phyloP scores from a whole-genome alignment of 2,113 vertebrate genomes.

The Pygathrix nemaeus region DNA sequence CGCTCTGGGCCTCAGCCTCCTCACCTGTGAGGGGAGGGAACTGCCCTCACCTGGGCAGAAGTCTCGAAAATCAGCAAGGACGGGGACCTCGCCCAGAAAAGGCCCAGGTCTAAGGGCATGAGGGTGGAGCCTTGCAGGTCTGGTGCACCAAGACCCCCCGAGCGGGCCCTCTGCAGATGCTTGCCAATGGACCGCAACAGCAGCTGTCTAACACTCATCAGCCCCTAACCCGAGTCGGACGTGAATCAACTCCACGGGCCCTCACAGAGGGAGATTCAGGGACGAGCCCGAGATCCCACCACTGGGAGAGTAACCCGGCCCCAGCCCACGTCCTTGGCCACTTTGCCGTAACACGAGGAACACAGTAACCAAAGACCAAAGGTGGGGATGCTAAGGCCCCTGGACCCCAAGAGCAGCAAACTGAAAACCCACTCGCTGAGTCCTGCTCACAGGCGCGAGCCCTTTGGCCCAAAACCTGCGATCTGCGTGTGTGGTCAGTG shows the following conservation, averaged over 20 bases:
- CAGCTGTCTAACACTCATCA: not conserved
- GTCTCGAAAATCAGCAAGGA: not conserved
- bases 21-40: rapidly evolving
- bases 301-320: rapidly evolving
- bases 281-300: rapidly evolving
- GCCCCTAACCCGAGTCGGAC: not conserved
- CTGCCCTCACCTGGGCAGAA: not conserved
- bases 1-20: not conserved
- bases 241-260: no score
- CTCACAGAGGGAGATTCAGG: not conserved
- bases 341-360: not conserved
- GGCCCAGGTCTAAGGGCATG: rapidly evolving
- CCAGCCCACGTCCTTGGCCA: not conserved
- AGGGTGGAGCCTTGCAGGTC: no score
- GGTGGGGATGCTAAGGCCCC: no score
- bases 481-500: rapidly evolving
- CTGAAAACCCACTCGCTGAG: not conserved
- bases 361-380: not conserved
- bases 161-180: rapidly evolving
- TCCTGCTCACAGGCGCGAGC: rapidly evolving
- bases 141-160: not conserved
- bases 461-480: not conserved
- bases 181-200: rapidly evolving
- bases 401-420: not conserved
- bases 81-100: rapidly evolving